These are phyloP conservation scores for Thymelicus acteon DNA, from an alignment of 2,888 invertebrate genomes.

Conservation along the genomic window DNA sequence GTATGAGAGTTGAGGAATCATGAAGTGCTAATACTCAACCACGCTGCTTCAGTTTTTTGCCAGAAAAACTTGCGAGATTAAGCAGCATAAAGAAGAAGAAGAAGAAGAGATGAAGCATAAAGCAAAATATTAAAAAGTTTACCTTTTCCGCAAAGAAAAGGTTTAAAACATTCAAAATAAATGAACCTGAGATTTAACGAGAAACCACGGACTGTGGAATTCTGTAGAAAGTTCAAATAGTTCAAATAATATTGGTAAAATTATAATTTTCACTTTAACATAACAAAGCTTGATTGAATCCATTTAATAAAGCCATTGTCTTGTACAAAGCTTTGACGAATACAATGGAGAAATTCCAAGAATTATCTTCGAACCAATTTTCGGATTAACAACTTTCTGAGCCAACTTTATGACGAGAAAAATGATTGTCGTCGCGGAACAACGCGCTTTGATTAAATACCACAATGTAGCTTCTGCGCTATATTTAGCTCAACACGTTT, in stretches of 20 bases:
- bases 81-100: too few species aligned
- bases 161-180: too few species aligned
- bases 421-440: background rate
- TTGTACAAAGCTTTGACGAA: slow-evolving; percentile 2
- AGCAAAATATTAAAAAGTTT: too few species aligned
- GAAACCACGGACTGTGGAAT: background rate
- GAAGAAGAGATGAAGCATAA: too few species aligned
- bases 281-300: background rate
- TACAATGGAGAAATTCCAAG: background rate
- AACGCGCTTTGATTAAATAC: background rate
- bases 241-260: background rate
- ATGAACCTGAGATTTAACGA: too few species aligned
- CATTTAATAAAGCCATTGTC: background rate
- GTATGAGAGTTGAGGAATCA: too few species aligned
- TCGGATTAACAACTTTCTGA: background rate
- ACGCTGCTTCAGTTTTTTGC: too few species aligned
- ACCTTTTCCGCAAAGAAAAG: too few species aligned
- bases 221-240: background rate
- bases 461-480: too few species aligned
- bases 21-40: too few species aligned
- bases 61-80: too few species aligned
- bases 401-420: background rate
- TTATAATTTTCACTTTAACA: background rate
- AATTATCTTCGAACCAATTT: background rate
- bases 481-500: too few species aligned